Base-by-base conservation (phyloP, 2,888 invertebrate species). In the Parapristionchus giblindavisi region DNA sequence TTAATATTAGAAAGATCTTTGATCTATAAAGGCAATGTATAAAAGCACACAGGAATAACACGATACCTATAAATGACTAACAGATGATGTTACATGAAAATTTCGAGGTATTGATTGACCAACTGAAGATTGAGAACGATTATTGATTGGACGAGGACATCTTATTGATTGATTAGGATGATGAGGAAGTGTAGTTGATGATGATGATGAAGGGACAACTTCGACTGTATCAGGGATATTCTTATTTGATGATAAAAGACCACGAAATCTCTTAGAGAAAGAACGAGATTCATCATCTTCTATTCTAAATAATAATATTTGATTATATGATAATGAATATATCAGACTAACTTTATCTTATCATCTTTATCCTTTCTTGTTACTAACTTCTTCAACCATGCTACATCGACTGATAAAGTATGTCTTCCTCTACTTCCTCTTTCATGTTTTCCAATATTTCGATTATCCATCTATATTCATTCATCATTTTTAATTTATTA, bases 361-460 rank as follows among this genome's bases (percentile, higher is more conserved):
- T 60, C 74, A 8, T 63, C 51, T 36, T 58, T 63, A 32, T 81
- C 77, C 56, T 78, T 79, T 24, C 79, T 77, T 1, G 78, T 77
- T 1, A 83, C 80, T 17, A 81, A 73, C 58, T 76, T 78, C 71
- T 87, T 87, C 58, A 87, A 73, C 87, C 87, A 87, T 56, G 84
- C 81, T 21, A 87, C 85, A 77, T 88, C 88, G 27, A 88, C 87
- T 11, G 84, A 87, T 17, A 87, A 66, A 1, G 88, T 87, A 65
- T 87, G 87, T 1, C 87, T 76, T 11, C 80, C 82, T 8, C 77
- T 75, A 4, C 83, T 80, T 24, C 84, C 84, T n/a, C 87, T 80
- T 17, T 78, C 80, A 63, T 87, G 8, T 43, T 43, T 43, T 43
- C 8, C 43, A 43, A 43, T 14, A 43, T 14, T 43, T 43, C 43